Evolutionary conservation across 53 echinoderm and acorn worm genomes (phyloP).

Genomic region (Actinopyga echinites): DNA sequence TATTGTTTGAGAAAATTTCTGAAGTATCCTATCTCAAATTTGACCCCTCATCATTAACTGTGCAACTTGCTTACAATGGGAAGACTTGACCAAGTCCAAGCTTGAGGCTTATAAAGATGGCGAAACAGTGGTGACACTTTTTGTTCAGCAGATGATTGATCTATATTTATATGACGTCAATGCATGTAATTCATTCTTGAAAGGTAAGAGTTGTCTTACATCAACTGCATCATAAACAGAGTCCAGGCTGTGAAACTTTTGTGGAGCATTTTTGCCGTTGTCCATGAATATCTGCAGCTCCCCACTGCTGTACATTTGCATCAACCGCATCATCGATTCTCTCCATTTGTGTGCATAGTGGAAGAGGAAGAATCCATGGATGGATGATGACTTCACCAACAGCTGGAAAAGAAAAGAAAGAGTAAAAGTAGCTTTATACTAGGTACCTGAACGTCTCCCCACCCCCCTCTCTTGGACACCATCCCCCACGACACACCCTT

Average conservation of each 20-base stretch:
- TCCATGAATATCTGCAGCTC: constrained; percentile 63
- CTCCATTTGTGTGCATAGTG: constrained; percentile 49
- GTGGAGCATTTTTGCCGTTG: constrained; percentile 62
- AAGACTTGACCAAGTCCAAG: background rate
- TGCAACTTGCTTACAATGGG: background rate
- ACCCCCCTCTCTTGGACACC: no score
- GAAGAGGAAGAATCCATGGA: constrained; percentile 71
- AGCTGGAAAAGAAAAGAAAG: constrained; percentile 38
- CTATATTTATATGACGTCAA: no score
- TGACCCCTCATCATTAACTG: background rate
- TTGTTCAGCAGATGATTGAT: background rate
- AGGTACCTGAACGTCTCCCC: no score
- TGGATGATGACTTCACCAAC: constrained; percentile 62
- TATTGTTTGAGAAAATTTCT: no score
- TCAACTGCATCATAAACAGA: constrained; percentile 67
- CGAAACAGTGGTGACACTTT: no score
- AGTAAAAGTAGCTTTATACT: no score
- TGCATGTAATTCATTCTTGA: no score
- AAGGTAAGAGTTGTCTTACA: constrained; percentile 54
- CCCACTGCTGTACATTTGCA: constrained; percentile 56
- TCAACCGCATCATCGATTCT: constrained; percentile 60
- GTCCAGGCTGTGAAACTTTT: constrained; percentile 63
- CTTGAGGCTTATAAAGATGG: no score
- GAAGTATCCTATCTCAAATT: no score
- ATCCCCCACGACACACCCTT: no score